Evolutionary conservation across 2,888 invertebrate species (phyloP), one percentile per base, ranked within the genome.

Genomic region (Nesidiocoris tenuis): DNA sequence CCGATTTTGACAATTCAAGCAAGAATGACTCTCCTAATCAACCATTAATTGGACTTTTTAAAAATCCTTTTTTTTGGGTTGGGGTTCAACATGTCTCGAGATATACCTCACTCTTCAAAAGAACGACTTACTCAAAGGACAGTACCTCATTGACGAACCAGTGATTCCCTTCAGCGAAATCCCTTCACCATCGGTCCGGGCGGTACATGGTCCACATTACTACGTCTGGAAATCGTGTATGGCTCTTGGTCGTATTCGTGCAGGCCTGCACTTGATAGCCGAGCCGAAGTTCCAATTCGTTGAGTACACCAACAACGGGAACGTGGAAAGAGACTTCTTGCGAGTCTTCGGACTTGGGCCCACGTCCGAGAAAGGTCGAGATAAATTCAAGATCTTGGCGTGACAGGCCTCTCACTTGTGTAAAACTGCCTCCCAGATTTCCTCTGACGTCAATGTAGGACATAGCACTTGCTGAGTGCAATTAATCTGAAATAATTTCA

Each of bases 241-340:
- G 64, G 56, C 77, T 67, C 56, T 72, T 76, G n/a, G 76, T 22
- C 17, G 78, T 74, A 61, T 78, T 78, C 18, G 78, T 75, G 57
- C 77, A 76, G 25, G 76, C 56, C 9, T 75, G 66, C 19, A 79
- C 77, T 65, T 77, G 63, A 67, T 80, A 81, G 0, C 81, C 81
- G 63, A 81, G 79, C 61, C 77, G 68, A 22, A 78, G 80, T 61
- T 81, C 81, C 63, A 81, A 74, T 67, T 81, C 80, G 77, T 81
- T 81, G 74, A 81, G 79, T 12, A 81, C 79, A 75, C 77, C 79
- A 3, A 80, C 78, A 5, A 80, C 79, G 2, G 81, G 80, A 63
- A 80, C 80, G 76, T 80, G 80, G 61, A 80, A 79, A 7, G 79
- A 78, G 1, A 81, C 74, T 76, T 81, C 81, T 23, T 79, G 79